Conservation (phyloP, 2,797 vertebrate species). For the Diplodus sargus region DNA sequence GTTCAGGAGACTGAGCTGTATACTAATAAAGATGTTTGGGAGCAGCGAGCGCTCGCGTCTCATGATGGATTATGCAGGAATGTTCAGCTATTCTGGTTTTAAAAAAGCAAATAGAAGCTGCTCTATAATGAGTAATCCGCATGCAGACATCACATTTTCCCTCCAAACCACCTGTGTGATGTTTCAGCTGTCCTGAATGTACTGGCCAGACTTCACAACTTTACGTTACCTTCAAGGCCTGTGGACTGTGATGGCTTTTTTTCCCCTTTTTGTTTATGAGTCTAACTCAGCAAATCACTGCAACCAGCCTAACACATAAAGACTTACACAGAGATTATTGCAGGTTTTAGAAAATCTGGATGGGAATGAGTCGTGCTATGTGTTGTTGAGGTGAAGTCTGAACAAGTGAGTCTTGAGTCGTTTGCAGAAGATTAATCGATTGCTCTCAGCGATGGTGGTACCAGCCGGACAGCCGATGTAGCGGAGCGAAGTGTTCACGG, state of each 20-base stretch:
- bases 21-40: conserved; percentile 67
- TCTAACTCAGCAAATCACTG: neutral
- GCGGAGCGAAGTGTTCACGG: too few species aligned
- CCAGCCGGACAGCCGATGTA: too few species aligned
- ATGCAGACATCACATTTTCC: conserved; percentile 13
- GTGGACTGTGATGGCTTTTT: neutral
- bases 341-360: neutral
- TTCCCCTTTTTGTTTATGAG: neutral
- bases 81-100: conserved; percentile 40
- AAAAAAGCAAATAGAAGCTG: conserved; percentile 42
- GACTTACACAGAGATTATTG: neutral
- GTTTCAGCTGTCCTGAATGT: conserved; percentile 50
- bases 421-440: too few species aligned
- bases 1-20: conserved; percentile 46
- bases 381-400: too few species aligned
- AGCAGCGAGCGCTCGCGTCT: conserved; percentile 40
- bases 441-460: too few species aligned
- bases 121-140: conserved; percentile 42
- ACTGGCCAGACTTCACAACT: neutral
- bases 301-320: neutral
- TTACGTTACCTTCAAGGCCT: neutral
- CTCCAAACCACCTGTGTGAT: conserved; percentile 30
- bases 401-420: too few species aligned
- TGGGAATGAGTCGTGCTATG: too few species aligned
- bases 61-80: conserved; percentile 61